These are phyloP conservation scores for Anhinga anhinga DNA, from an alignment of 2,113 vertebrate species.

Conservation along the genomic window DNA sequence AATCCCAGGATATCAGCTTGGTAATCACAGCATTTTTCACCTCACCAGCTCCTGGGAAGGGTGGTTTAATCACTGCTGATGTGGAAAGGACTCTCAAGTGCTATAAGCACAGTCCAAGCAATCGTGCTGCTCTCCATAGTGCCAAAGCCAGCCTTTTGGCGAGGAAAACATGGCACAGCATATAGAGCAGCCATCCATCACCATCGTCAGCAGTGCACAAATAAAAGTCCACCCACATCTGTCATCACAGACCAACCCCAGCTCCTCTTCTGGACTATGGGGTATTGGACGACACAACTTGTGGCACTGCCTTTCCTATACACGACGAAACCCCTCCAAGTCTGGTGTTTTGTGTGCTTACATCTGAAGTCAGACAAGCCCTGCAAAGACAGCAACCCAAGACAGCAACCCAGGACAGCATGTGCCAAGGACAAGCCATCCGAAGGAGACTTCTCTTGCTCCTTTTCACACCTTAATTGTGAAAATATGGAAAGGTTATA, in stretches of 20 bases:
- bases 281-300: accelerated
- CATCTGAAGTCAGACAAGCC: neutral
- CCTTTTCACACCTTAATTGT: neutral
- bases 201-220: neutral
- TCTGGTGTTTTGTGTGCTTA: accelerated
- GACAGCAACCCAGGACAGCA: no score
- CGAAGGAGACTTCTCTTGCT: neutral
- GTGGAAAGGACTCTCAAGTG: neutral
- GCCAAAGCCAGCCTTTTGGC: neutral
- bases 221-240: accelerated
- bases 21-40: neutral
- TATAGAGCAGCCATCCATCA: neutral
- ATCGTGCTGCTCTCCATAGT: neutral
- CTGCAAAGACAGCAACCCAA: neutral
- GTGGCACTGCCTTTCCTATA: neutral
- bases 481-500: neutral
- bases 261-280: neutral
- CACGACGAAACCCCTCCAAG: neutral
- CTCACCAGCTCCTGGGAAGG: neutral
- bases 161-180: neutral
- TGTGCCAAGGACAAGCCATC: accelerated
- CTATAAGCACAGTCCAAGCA: neutral
- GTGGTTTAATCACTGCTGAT: neutral
- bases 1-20: neutral
- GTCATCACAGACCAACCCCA: accelerated